Evolutionary conservation across 2,888 invertebrate genomes (phyloP).

Genomic region (Pantelozetes paolii): DNA sequence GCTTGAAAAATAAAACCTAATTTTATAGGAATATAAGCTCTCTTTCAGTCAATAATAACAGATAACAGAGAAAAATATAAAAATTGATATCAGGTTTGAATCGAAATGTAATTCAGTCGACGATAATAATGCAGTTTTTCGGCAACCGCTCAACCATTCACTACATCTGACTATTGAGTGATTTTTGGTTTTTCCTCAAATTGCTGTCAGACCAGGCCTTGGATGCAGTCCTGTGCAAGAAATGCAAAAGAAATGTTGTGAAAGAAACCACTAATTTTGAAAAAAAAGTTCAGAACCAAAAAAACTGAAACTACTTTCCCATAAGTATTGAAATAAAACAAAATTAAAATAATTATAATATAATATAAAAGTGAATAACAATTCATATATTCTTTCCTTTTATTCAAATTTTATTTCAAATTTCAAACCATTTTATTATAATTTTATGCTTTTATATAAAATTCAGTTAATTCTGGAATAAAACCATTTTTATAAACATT

Average conservation of each 20-base stretch:
- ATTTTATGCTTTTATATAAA: too few relatives aligned
- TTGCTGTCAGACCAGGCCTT: constrained; percentile 4
- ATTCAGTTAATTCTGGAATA: too few relatives aligned
- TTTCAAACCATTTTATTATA: too few relatives aligned
- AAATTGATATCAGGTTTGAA: constrained; percentile 2
- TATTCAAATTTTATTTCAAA: background rate
- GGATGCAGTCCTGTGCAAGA: background rate
- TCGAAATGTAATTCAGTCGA: background rate
- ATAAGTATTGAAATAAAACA: constrained; percentile 7
- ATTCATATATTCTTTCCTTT: background rate
- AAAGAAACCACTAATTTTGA: constrained; percentile 24
- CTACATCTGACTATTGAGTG: background rate
- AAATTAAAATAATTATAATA: constrained; percentile 10
- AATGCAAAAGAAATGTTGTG: background rate
- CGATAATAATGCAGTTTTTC: constrained; percentile 10
- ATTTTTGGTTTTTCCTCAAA: constrained; percentile 19
- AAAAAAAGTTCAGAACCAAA: constrained; percentile 13
- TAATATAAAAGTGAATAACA: background rate
- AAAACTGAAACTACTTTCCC: constrained; percentile 19
- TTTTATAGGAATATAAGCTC: background rate
- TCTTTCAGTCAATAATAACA: background rate
- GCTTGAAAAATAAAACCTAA: background rate
- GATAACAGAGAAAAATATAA: too few relatives aligned
- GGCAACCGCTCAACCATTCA: constrained; percentile 17
- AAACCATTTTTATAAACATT: too few relatives aligned